phyloP scores from a whole-genome alignment of 1,140 invertebrate species.

The Drosophila nebulosa region DNA sequence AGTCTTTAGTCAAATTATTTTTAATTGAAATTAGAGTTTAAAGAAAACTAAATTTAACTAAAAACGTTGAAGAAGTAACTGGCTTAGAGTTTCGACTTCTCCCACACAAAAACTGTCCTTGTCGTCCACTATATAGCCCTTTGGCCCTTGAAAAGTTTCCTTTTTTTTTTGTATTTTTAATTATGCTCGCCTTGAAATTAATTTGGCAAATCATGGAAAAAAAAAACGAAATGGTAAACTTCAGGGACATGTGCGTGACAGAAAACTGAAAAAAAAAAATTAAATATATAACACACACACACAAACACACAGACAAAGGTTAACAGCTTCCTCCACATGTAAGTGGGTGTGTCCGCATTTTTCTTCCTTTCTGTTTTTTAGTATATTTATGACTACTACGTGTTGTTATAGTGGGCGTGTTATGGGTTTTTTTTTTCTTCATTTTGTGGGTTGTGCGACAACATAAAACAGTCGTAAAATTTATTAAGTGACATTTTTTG shows the following conservation, averaged over 20 bases:
- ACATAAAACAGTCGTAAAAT: constrained; percentile 79
- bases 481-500: constrained; percentile 76
- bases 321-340: constrained; percentile 28
- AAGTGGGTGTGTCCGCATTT: constrained; percentile 25
- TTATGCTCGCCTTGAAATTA: constrained; percentile 26
- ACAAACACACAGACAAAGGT: constrained; percentile 41
- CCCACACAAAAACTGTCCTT: too few species aligned
- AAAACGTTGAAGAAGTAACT: too few species aligned
- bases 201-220: constrained; percentile 23
- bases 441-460: constrained; percentile 45
- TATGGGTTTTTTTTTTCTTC: constrained; percentile 18
- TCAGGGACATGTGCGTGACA: constrained; percentile 38
- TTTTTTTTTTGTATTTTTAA: not conserved
- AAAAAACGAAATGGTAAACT: not conserved
- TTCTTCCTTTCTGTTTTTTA: constrained; percentile 24
- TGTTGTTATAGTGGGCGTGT: constrained; percentile 70
- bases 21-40: too few species aligned
- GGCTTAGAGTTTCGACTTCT: too few species aligned
- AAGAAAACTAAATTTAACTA: too few species aligned
- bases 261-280: constrained; percentile 16
- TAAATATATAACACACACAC: not conserved
- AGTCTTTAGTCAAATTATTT: too few species aligned
- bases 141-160: not conserved
- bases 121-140: not conserved
- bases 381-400: constrained; percentile 73